phyloP scores from a whole-genome alignment of 2,888 invertebrate species.

The Drosophila ezoana region DNA sequence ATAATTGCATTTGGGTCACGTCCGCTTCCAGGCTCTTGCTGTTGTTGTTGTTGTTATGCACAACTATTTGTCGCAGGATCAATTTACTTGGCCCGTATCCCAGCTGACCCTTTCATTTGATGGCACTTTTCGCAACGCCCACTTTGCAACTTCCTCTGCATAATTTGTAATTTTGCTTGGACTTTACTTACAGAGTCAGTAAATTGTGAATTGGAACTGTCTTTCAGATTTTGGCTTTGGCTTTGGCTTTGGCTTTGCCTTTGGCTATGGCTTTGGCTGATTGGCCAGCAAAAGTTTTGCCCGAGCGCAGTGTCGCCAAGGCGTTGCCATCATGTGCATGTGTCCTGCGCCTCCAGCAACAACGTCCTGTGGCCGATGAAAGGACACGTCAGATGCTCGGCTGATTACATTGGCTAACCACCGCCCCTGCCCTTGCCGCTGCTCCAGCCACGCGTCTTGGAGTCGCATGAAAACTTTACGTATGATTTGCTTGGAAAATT shows the following conservation, averaged over 20 bases:
- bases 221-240: constrained; percentile 10
- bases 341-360: constrained; percentile 25
- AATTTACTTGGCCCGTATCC: constrained; percentile 22
- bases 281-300: constrained; percentile 70
- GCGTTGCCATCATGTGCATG: constrained; percentile 9
- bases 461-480: constrained; percentile 62
- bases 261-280: constrained; percentile 44
- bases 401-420: constrained; percentile 61
- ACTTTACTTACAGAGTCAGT: constrained; percentile 52
- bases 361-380: constrained; percentile 56
- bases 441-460: not conserved
- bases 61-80: constrained; percentile 38
- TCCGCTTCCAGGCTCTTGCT: not conserved
- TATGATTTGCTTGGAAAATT: constrained; percentile 75
- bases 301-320: constrained; percentile 58
- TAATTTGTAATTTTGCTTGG: constrained; percentile 59
- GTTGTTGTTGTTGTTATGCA: not conserved
- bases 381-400: constrained; percentile 73
- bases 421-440: constrained; percentile 3
- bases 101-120: constrained; percentile 52
- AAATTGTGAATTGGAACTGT: constrained; percentile 25
- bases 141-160: constrained; percentile 43
- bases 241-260: constrained; percentile 9
- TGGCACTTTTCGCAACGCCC: constrained; percentile 66
- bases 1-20: constrained; percentile 66